phyloP scores from a whole-genome alignment of 2,797 vertebrate species.

The Pantherophis alleghaniensis region DNA sequence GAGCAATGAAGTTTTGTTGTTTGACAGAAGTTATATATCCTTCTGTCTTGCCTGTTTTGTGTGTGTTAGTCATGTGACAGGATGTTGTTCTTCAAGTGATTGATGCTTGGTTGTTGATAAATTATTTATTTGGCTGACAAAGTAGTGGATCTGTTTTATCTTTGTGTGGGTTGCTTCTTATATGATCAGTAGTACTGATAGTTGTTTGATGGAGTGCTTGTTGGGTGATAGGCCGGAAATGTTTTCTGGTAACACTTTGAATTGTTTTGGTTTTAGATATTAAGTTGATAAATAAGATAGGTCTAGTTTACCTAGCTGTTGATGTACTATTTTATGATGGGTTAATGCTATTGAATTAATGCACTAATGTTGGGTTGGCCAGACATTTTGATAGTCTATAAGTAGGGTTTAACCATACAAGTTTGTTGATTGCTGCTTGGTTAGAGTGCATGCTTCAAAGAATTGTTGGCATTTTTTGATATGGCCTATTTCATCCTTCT shows the following conservation, averaged over 20 bases:
- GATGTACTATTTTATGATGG: background rate
- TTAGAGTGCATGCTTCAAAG: background rate
- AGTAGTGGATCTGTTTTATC: background rate
- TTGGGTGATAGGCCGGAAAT: background rate
- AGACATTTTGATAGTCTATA: background rate
- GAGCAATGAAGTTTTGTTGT: background rate
- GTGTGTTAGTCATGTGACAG: background rate
- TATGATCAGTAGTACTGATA: background rate
- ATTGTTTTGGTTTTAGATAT: background rate
- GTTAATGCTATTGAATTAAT: background rate
- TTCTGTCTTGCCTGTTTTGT: background rate
- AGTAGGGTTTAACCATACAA: background rate
- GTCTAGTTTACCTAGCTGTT: background rate
- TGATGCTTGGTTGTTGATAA: background rate
- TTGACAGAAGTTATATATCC: background rate
- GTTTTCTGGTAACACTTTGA: background rate
- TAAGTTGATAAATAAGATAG: background rate
- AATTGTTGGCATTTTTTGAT: background rate
- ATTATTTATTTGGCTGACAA: background rate
- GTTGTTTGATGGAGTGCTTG: background rate
- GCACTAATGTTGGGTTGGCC: background rate
- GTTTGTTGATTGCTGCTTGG: background rate
- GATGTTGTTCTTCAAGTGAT: background rate
- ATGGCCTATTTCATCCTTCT: background rate
- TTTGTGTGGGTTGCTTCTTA: background rate